Evolutionary conservation across 2,113 vertebrate genomes (phyloP), one percentile per base, ranked within the genome.

Genomic region (Lagopus leucura): DNA sequence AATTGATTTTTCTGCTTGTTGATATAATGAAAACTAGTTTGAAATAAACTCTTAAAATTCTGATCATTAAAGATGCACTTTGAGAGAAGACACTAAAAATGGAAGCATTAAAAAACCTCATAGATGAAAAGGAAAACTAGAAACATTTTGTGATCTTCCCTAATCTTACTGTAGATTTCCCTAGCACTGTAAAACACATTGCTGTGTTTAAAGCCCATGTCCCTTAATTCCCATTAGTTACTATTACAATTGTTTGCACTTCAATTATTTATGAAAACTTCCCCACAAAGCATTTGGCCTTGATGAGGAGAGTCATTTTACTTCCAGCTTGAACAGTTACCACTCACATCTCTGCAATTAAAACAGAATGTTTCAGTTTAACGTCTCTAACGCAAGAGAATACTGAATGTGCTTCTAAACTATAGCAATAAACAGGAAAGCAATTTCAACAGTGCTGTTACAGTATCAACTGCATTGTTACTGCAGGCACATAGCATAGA

Each of bases 221-320:
- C 34, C 72, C 83, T 40, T 88, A 81, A 89, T 93, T 91, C 80
- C 69, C 86, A 82, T 94, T 95, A 93, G 72, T 92, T 93, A 81
- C 57, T 54, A 48, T 90, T 96, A 84, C n/a, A 92, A 65, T 86
- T 93, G 65, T 81, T 95, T 89, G 61, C 81, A 86, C 63, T 90
- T 95, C 87, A 93, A 89, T 96, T 95, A 95, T 93, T 95, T 95
- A 92, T 89, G 71, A 90, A 93, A 96, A 54, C 57, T 71, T 94
- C 38, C 58, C 57, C 40, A 70, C 81, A 88, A 96, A 95, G 43
- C 54, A 84, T 89, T 92, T 94, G 84, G 86, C n/a, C 86, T 94
- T 93, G 89, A 95, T 93, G 65, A 94, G 54, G 25, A 89, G 52
- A 92, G 57, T 83, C 14, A 94, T 93, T 96, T 95, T 90, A 86